Base-by-base conservation (phyloP, 2,797 vertebrate species). In the Streptopelia turtur region DNA sequence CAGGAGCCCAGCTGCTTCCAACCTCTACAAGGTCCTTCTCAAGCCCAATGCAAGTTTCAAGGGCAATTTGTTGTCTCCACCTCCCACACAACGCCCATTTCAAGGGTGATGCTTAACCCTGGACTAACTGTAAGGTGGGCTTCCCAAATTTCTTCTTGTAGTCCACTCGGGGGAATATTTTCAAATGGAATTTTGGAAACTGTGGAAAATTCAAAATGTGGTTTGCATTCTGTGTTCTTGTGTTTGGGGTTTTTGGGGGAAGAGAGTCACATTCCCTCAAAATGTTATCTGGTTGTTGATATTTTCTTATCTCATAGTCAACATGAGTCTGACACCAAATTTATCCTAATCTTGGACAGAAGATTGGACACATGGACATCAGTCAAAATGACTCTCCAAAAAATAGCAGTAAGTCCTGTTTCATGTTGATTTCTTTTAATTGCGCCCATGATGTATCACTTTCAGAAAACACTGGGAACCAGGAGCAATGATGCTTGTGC, bases 261-360 rank as follows among this genome's bases (percentile, higher is more conserved):
- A 65, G 27, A 35, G 11, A 47, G 21, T 55, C 18, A 6, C 20
- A 12, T 72, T 80, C 47, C 53, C 31, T 78, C 75, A 25, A 27
- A 53, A 56, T 12, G 17, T 50, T 56, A 25, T 30, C 18, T 87
- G 30, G 16, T 77, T 75, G 15, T 41, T 66, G 41, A 5, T 86
- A 31, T 88, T 81, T 78, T 82, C 39, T 95, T 96, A 16, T 64
- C 9, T 98, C 96, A 10, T 95, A 99, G 99, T 96, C 98, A 98
- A 56, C 98, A 98, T 79, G 98, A 99, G 93, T 98, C 99, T 14
- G 98, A 99, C 66, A 98, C 98, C 47, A 99, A 98, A 97, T 99
- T 99, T 96, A 99, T 99, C 97, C 97, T 99, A 75, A 98, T 99
- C 97, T 97, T 99, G 98, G 99, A 99, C 95, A 98, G 99, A 97